Evolutionary conservation across 2,113 vertebrate genomes (phyloP).

Genomic region (Solenodon paradoxus): DNA sequence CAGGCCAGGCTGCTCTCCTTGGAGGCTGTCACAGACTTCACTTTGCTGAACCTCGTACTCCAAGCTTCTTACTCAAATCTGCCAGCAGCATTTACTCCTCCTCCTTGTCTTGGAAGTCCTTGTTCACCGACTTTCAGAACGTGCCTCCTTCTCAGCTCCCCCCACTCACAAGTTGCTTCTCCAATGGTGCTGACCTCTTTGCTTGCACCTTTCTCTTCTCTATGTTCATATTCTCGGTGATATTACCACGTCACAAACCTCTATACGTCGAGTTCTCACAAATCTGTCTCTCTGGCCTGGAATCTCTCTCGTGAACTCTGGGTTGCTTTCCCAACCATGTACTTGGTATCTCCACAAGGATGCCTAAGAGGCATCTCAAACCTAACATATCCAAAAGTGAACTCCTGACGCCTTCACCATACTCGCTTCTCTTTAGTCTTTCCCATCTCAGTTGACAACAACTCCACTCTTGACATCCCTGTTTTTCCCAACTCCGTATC

Average conservation of each 20-base stretch:
- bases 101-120: background rate
- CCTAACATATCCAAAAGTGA: background rate
- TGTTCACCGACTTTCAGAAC: background rate
- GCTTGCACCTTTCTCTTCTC: too few relatives aligned
- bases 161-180: background rate
- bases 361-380: too few relatives aligned
- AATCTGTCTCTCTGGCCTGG: background rate
- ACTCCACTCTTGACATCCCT: too few relatives aligned
- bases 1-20: background rate
- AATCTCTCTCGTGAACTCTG: background rate
- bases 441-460: background rate
- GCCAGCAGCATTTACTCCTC: background rate
- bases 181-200: background rate
- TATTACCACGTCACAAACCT: background rate
- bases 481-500: background rate
- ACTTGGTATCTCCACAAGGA: background rate
- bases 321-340: background rate
- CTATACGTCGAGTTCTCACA: background rate
- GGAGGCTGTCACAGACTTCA: background rate
- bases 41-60: background rate
- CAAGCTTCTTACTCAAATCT: background rate
- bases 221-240: background rate
- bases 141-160: background rate
- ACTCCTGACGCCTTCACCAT: background rate
- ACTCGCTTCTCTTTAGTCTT: too few relatives aligned